Evolutionary conservation across 53 echinoderm and acorn worm species (phyloP), one percentile per base, ranked within the genome.

Genomic region (Paracentrotus lividus): DNA sequence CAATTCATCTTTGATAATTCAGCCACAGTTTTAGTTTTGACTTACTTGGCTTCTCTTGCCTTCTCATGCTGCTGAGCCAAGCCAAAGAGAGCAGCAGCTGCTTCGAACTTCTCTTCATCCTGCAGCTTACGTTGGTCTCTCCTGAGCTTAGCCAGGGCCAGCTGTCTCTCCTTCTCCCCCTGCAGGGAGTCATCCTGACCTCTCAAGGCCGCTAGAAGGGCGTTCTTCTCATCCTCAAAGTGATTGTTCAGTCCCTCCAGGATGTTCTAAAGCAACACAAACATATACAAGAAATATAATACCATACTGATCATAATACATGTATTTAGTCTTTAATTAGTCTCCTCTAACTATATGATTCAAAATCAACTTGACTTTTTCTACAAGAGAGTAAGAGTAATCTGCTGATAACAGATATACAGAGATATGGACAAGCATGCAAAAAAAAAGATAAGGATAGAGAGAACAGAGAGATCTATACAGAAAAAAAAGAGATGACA

Each of bases 191-290:
- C 97, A 57, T 96, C 94, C 85, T 97, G 96, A 51, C 72, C 61
- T 40, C 93, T 89, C 77, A 98, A 88, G 40, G 93, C 88, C 14
- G 98, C 98, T 16, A 98, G 64, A 23, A 98, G 95, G 43, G 97
- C 96, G 38, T 96, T 96, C 53, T 97, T 95, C 93, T 98, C 98
- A 72, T 95, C 97, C 34, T 98, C 98, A 98, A 96, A 98, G 76
- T 98, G 98, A 58, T 95, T 90, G 85, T 96, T 96, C 61, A 98
- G 90, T 23, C 97, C 97, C 92, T 97, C 95, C 3, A 98, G 93
- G 18, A 98, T 95, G 61, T 98, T 98, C 98, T 98, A 76, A 4
- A n/a, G n/a, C 3, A 38, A 12, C 23, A 29, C 44, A 77, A 15
- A 57, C 16, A 14, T 51, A 21, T 18, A 10, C 16, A 57, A 57